Evolutionary conservation across 2,113 vertebrate species (phyloP), one percentile per base, ranked within the genome.

Genomic region (Climacteris rufus): DNA sequence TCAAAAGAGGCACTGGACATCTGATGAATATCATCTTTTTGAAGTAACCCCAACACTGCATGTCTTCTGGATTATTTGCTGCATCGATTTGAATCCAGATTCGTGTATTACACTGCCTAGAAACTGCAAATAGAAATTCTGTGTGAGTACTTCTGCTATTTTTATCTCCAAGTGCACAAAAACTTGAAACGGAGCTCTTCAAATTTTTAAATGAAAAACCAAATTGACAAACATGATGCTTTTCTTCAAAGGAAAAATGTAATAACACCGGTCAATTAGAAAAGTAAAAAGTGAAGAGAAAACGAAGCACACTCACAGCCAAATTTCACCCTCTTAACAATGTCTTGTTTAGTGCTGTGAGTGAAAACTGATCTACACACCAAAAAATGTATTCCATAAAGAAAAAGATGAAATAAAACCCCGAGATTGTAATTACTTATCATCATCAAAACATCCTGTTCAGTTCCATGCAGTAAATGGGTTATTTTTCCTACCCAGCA

Each of bases 121-220:
- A 87, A 88, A 95, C 56, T 63, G 65, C 49, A 64, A 89, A 81
- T 7, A 95, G 53, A 91, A 93, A 87, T 76, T 87, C 72, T 61
- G 21, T 40, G 66, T 12, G 30, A 94, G 24, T 72, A 61, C 56
- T 68, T 69, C 87, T 60, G 53, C 61, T 96, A 91, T 85, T 92
- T 96, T 93, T 95, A 91, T 50, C 81, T 87, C 12, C 5, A 87
- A 76, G 70, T n/a, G 53, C 63, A 94, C 17, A 42, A 54, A 88
- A 86, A 39, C 54, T 53, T 79, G 28, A 70, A 96, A 83, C 30
- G 71, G 33, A 81, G 19, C 33, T 86, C 50, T 52, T 47, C 6
- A 3, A 40, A 12, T 28, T 64, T 89, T 82, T 92, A 57, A 78
- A 89, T 69, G 10, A 79, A 93, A 92, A 89, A 22, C 0, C 17